Conservation (phyloP, 2,888 invertebrate species). For the Bursaphelenchus okinawaensis region DNA sequence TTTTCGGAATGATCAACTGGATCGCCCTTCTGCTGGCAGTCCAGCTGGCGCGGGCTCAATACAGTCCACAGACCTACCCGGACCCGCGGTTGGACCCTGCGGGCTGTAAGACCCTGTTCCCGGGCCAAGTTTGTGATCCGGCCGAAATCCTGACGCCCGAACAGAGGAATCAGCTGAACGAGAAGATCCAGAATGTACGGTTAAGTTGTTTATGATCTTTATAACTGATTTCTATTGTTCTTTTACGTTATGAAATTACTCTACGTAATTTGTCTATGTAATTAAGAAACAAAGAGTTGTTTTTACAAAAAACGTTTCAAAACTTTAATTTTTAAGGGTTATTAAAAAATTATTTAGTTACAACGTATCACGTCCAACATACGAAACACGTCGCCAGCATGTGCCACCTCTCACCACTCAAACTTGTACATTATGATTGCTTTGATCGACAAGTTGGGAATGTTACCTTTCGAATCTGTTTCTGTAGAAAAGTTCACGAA, state of each 20-base stretch:
- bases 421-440: conserved; percentile 51
- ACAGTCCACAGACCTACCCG: conserved; percentile 51
- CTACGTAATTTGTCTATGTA: too few relatives aligned
- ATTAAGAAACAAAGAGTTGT: too few relatives aligned
- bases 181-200: conserved; percentile 41
- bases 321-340: background rate
- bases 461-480: conserved; percentile 38
- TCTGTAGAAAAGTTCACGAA: conserved; percentile 56
- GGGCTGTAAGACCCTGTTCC: conserved; percentile 27
- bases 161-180: conserved; percentile 43
- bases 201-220: background rate
- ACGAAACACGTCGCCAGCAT: conserved; percentile 49
- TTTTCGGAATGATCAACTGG: background rate
- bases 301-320: background rate
- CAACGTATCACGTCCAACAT: conserved; percentile 46
- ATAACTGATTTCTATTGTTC: background rate
- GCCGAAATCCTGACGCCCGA: conserved; percentile 51
- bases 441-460: conserved; percentile 47
- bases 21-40: background rate
- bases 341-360: conserved; percentile 40
- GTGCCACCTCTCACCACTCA: conserved; percentile 38
- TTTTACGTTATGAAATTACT: too few relatives aligned
- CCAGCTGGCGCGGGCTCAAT: conserved; percentile 28
- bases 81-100: conserved; percentile 47
- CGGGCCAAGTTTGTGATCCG: conserved; percentile 50